Evolutionary conservation across 1,140 invertebrate genomes (phyloP).

Genomic region (Potamilus streckersoni): DNA sequence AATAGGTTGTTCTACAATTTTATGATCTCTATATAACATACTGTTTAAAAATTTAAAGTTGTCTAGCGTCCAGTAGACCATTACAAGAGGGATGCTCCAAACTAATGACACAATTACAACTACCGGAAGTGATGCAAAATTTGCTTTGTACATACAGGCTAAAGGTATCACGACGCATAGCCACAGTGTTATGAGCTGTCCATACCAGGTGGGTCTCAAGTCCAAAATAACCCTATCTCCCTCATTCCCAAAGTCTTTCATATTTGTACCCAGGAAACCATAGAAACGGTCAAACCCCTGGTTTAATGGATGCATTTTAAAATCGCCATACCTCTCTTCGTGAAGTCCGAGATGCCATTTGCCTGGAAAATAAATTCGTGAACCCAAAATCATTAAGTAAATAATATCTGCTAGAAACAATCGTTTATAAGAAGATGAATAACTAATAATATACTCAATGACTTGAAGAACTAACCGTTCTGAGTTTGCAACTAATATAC

Average conservation of each 20-base stretch:
- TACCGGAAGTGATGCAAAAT: too few species aligned
- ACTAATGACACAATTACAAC: not conserved
- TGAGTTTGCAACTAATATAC: too few species aligned
- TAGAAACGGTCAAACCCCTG: conserved; percentile 71
- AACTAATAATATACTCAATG: too few species aligned
- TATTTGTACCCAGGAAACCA: conserved; percentile 68
- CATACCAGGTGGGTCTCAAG: conserved; percentile 24
- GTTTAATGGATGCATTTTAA: conserved; percentile 65
- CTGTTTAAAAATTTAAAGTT: conserved; percentile 60
- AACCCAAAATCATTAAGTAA: too few species aligned
- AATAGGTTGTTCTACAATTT: conserved; percentile 62
- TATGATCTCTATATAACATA: conserved; percentile 58
- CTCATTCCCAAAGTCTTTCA: conserved; percentile 64
- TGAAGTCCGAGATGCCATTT: conserved; percentile 70
- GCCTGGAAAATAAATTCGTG: conserved; percentile 39
- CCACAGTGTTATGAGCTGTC: not conserved
- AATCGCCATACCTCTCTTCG: conserved; percentile 54
- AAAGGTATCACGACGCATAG: conserved; percentile 7
- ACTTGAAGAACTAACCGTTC: too few species aligned
- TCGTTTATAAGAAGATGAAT: too few species aligned
- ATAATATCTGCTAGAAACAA: too few species aligned
- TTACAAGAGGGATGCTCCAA: conserved; percentile 14
- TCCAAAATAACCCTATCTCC: conserved; percentile 30
- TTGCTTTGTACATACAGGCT: conserved; percentile 4
- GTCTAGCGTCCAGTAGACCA: conserved; percentile 30